Percentiles rank a stretch among this genome's conserved stretches.
Evolutionary conservation across 2,797 vertebrate genomes (phyloP).

Genomic region (Emys orbicularis): DNA sequence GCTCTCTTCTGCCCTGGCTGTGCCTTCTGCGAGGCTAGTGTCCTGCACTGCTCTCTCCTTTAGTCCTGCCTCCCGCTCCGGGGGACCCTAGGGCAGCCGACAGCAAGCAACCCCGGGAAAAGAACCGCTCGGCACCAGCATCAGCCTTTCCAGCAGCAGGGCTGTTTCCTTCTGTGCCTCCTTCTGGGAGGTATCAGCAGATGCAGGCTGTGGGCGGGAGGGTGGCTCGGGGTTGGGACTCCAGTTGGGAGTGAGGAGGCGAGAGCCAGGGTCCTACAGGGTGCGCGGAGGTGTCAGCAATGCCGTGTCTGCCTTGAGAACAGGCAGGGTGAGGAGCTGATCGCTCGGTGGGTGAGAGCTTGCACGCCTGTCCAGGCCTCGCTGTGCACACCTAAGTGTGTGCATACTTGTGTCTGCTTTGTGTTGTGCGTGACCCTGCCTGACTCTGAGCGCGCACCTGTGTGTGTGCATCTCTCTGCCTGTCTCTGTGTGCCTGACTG

Average conservation of each 20-base stretch:
- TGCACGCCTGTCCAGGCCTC: neutral
- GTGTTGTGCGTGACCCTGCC: neutral
- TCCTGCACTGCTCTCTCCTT: neutral
- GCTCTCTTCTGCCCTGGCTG: neutral
- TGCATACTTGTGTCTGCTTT: neutral
- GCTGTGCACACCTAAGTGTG: neutral
- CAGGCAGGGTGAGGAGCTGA: neutral
- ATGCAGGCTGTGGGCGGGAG: neutral
- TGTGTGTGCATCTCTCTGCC: fast-evolving
- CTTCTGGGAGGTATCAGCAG: no score
- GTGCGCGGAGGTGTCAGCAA: neutral
- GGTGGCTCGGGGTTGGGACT: neutral
- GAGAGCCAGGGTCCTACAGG: neutral
- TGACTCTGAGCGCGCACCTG: neutral
- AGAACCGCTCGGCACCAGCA: neutral
- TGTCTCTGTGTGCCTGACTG: fast-evolving
- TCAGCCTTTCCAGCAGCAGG: neutral
- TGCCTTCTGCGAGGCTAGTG: neutral
- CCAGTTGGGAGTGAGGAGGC: neutral
- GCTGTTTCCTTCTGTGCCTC: neutral
- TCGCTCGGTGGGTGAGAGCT: neutral
- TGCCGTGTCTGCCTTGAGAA: neutral
- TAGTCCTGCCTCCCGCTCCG: neutral
- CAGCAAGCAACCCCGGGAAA: neutral
- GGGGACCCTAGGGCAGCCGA: neutral